Conservation (phyloP, 37 sponge, comb jelly and placozoan species). For the Diacarnus erythraeanus region DNA sequence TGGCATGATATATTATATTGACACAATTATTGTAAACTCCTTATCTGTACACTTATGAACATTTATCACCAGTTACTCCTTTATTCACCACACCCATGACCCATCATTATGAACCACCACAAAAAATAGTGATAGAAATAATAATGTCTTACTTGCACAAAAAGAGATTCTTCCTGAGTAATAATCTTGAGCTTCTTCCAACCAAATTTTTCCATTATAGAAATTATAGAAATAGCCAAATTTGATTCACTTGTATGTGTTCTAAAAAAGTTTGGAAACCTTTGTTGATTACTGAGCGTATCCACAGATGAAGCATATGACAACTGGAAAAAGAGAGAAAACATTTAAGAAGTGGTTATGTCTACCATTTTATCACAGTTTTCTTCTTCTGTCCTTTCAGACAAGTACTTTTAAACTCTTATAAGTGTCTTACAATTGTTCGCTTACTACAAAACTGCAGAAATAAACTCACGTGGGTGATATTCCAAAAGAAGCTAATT, state of each 20-base stretch:
- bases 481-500: constrained; percentile 29
- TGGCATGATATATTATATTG: too few relatives aligned
- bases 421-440: neutral
- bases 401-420: too few relatives aligned
- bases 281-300: neutral
- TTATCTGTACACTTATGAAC: too few relatives aligned
- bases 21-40: too few relatives aligned
- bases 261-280: constrained; percentile 42
- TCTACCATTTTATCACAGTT: too few relatives aligned
- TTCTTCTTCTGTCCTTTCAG: too few relatives aligned
- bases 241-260: constrained; percentile 49
- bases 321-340: constrained; percentile 8
- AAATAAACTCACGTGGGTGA: constrained; percentile 18
- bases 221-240: constrained; percentile 4
- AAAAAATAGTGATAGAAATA: too few relatives aligned
- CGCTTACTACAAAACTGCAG: neutral
- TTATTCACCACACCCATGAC: too few relatives aligned
- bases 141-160: constrained; percentile 56
- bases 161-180: constrained; percentile 40
- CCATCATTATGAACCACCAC: too few relatives aligned
- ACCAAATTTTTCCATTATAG: constrained; percentile 31
- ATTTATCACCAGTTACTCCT: too few relatives aligned
- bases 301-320: constrained; percentile 35
- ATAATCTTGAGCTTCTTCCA: constrained; percentile 75
- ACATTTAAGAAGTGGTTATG: neutral